Evolutionary conservation across 2,888 invertebrate genomes (phyloP).

Genomic region (Eupithecia vulgata): DNA sequence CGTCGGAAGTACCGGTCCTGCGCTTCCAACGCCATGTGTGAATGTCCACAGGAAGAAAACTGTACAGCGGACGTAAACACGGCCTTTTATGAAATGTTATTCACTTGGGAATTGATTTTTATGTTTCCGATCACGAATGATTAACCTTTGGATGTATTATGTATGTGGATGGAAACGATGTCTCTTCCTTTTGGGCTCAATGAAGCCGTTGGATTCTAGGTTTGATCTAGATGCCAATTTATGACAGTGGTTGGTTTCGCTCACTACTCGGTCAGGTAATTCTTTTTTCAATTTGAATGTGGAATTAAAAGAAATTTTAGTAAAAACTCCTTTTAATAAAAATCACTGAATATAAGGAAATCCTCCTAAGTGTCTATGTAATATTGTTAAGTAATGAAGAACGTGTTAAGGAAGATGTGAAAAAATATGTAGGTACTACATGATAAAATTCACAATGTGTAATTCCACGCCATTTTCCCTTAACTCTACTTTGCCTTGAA

Average conservation of each 20-base stretch:
- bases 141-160: background rate
- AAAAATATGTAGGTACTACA: background rate
- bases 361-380: background rate
- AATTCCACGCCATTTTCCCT: slow-evolving; percentile 6
- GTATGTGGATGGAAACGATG: background rate
- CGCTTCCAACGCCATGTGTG: slow-evolving; percentile 53
- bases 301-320: background rate
- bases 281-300: background rate
- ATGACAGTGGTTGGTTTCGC: background rate
- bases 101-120: slow-evolving; percentile 9
- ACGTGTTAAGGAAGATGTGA: background rate
- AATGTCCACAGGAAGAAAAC: slow-evolving; percentile 28
- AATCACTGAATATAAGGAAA: background rate
- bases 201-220: background rate
- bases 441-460: background rate
- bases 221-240: background rate
- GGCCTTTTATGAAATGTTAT: slow-evolving; percentile 7
- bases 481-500: background rate
- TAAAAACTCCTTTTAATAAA: background rate
- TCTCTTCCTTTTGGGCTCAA: background rate
- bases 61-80: background rate
- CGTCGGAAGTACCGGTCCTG: slow-evolving; percentile 60
- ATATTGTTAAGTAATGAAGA: background rate
- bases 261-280: background rate
- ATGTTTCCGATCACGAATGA: background rate